Base-by-base conservation (phyloP, 2,888 invertebrate species). In the Chironomus tentans region DNA sequence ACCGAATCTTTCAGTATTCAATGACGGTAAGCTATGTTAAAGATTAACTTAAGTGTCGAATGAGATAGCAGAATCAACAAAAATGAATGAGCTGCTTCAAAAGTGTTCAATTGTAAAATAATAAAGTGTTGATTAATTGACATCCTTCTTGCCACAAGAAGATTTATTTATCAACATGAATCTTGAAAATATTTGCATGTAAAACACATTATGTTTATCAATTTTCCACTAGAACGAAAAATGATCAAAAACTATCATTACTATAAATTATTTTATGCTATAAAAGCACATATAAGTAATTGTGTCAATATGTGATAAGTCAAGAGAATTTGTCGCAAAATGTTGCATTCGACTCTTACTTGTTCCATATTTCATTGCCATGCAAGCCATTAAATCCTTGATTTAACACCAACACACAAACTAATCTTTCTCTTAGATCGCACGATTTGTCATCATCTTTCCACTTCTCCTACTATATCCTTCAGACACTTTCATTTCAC, bases 301-400 rank as follows among this genome's bases (percentile, higher is more conserved):
- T n/a, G n/a, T 50, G 50, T 50, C 50, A 50, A 50, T 50, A 50
- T 50, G 50, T 48, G 70, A 70, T 50, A 50, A 70, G 70, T 70
- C 50, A 47, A 50, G 21, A 70, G 24, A 48, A 70, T 24, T 21
- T 22, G 18, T 18, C 48, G 24, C 7, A 48, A 70, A 70, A 70
- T 70, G 22, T 70, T 70, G 12, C 48, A 50, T 50, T 50, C 15
- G 3, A 50, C 4, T 15, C 50, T n/a, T n/a, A 2, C 13, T 2
- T n/a, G 50, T 10, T 38, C 38, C 50, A 50, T 50, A n/a, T 50
- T 50, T 15, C 15, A 50, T 50, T 50, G 50, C 15, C 21, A 21
- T 50, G 48, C 70, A 70, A 70, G 48, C 70, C 56, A 70, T 70
- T 70, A 70, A 70, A 70, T 70, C 50, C 48, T 70, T 70, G 48